Base-by-base conservation (phyloP, 1,140 invertebrate species). In the Andrena cerasifolii region DNA sequence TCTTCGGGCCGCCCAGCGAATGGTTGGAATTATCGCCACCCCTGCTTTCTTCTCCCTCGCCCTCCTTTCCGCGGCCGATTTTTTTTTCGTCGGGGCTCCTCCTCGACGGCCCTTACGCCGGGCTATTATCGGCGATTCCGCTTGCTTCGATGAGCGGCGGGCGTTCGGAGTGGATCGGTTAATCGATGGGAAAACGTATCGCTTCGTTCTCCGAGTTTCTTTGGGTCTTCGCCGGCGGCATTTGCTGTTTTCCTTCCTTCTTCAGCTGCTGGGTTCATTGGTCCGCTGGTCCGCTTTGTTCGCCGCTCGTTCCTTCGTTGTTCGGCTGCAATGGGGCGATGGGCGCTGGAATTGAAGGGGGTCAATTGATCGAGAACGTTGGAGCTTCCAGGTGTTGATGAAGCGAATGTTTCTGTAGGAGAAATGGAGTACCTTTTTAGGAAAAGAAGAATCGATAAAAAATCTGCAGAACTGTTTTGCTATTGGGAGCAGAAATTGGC, bases 1-100 rank as follows among this genome's bases (percentile, higher is more conserved):
- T 67, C 84, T 79, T 85, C 71, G 70, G 51, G 36, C 53, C 53
- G 53, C 51, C 26, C 59, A 40, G 51, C 45, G 67, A 21, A 49
- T 63, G 54, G 3, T 58, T 36, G 73, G 66, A 76, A 76, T 76
- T 76, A 68, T 68, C 73, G 31, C 51, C 24, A 51, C 31, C 45
- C 33, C 16, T 10, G 16, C n/a, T 67, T 21, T 63, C 51, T n/a
- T 36, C 63, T 63, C 61, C 66, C 74, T 75, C 66, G 36, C 36
- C 49, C 51, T 49, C 47, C 10, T 47, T 43, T 58, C 36, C 56
- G 12, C 47, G 8, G 18, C 26, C 28, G 24, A 18, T 58, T 61
- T 47, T 56, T 28, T 59, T 33, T 56, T 12, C 16, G 33, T 21
- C n/a, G 21, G 26, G 6, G 3, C 26, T 31, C 67, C 51, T 53